Conservation (phyloP, 2,797 vertebrate genomes). For the Acanthurus lineatus region DNA sequence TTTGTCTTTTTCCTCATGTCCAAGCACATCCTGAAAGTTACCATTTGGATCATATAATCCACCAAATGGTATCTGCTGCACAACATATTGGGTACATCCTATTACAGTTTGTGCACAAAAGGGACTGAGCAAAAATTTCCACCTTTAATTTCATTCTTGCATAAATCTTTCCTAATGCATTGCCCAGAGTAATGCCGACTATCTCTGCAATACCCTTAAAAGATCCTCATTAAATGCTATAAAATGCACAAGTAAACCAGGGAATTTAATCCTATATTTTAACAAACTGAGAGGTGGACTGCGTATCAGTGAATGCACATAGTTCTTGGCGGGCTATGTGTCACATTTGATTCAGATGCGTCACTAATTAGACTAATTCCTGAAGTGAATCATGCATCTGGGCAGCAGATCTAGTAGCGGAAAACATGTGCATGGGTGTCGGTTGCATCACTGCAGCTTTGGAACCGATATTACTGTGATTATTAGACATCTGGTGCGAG, state of each 20-base stretch:
- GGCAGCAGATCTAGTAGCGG: conserved; percentile 25
- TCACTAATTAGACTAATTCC: conserved; percentile 67
- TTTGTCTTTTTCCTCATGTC: background rate
- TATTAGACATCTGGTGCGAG: conserved; percentile 82
- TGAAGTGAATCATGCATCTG: conserved; percentile 61
- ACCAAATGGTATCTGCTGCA: background rate
- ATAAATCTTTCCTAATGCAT: background rate
- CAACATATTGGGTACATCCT: conserved; percentile 1
- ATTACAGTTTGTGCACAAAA: conserved; percentile 12
- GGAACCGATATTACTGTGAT: conserved; percentile 58
- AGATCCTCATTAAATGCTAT: conserved; percentile 3
- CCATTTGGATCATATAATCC: conserved; percentile 23
- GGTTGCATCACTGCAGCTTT: conserved; percentile 52
- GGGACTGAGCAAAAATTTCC: background rate
- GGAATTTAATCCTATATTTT: conserved; percentile 19
- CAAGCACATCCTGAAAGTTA: conserved; percentile 5
- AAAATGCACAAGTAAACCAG: conserved; percentile 12
- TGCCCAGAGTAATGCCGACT: conserved; percentile 9
- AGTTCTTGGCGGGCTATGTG: background rate
- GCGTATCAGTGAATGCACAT: conserved; percentile 3
- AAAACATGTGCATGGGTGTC: conserved; percentile 39
- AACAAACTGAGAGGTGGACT: background rate
- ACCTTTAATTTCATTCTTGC: background rate
- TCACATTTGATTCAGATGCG: conserved; percentile 45
- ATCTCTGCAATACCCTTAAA: background rate